Evolutionary conservation across 2,888 invertebrate genomes (phyloP), one percentile per base, ranked within the genome.

Genomic region (Leptogaster cylindrica): DNA sequence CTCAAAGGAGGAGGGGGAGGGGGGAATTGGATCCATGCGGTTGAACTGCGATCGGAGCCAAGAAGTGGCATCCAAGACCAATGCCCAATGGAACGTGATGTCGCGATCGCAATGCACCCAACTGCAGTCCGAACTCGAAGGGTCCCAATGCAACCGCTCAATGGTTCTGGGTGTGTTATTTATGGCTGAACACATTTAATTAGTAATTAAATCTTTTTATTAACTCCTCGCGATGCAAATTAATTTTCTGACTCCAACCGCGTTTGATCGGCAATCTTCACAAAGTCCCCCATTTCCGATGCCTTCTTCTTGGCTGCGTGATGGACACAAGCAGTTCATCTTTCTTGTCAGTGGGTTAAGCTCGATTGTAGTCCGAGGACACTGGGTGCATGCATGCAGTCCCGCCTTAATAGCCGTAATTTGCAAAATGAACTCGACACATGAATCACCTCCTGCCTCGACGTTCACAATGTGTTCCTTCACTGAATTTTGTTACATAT

Each of bases 111-210:
- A 18, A 41, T 41, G 14, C 41, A 41, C 6, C 41, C 16, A 41
- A 18, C 16, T 18, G 16, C 41, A 7, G 10, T 12, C 36, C 36
- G n/a, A 36, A 36, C 36, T 31, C 31, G 14, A 41, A 7, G 41
- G 7, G n/a, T 14, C 14, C 5, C 5, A 14, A 3, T 39, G 39
- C 39, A n/a, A 4, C 10, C 3, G 3, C 41, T 41, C 18, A 14
- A 12, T 41, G 5, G 41, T 18, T 14, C 5, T 3, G 41, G 41
- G 16, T 7, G 10, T 41, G 41, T 41, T 14, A 41, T 41, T 41
- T 41, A 41, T 41, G 41, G 18, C 41, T 41, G 41, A n/a, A 14
- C 41, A 41, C 41, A 41, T 41, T 41, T 41, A 41, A 41, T 41
- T 41, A 41, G 14, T 14, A 41, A 41, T 41, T 41, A 41, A 41